Evolutionary conservation across 2,888 invertebrate genomes (phyloP).

Genomic region (Lampropteryx suffumata): DNA sequence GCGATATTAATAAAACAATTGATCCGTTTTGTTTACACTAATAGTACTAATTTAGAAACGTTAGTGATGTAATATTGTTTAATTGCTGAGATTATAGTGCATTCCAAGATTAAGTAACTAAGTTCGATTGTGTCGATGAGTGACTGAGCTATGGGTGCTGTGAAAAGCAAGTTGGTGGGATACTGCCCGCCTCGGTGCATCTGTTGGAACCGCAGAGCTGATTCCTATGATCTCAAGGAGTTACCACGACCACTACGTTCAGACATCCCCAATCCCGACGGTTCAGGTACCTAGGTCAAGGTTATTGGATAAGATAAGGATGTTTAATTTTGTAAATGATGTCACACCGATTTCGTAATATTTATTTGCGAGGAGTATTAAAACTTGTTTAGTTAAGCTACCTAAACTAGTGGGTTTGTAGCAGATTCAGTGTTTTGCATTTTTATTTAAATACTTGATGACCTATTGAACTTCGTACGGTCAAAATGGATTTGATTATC

Average conservation of each 20-base stretch:
- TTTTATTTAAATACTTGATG: no score
- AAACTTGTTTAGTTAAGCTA: no score
- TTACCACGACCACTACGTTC: conserved; percentile 66
- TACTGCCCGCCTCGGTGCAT: conserved; percentile 50
- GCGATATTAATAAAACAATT: conserved; percentile 43
- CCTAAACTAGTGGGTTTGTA: no score
- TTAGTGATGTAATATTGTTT: conserved; percentile 60
- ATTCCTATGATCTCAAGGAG: conserved; percentile 67
- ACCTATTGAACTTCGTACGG: no score
- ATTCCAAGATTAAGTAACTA: conserved; percentile 28
- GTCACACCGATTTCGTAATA: conserved; percentile 28
- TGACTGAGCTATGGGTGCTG: conserved; percentile 60
- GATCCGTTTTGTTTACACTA: conserved; percentile 65
- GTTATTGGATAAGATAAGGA: conserved; percentile 28
- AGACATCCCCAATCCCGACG: conserved; percentile 54
- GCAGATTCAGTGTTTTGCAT: no score
- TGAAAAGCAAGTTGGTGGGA: conserved; percentile 58
- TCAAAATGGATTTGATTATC: no score
- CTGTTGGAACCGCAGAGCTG: conserved; percentile 52
- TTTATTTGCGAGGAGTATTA: no score
- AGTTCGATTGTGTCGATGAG: conserved; percentile 33
- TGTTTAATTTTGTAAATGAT: conserved; percentile 31
- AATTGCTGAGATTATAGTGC: conserved; percentile 41
- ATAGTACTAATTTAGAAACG: conserved; percentile 41
- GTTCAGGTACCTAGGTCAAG: conserved; percentile 58